Evolutionary conservation across 2,797 vertebrate species (phyloP), one percentile per base, ranked within the genome.

Genomic region (Pachyuromys duprasi): DNA sequence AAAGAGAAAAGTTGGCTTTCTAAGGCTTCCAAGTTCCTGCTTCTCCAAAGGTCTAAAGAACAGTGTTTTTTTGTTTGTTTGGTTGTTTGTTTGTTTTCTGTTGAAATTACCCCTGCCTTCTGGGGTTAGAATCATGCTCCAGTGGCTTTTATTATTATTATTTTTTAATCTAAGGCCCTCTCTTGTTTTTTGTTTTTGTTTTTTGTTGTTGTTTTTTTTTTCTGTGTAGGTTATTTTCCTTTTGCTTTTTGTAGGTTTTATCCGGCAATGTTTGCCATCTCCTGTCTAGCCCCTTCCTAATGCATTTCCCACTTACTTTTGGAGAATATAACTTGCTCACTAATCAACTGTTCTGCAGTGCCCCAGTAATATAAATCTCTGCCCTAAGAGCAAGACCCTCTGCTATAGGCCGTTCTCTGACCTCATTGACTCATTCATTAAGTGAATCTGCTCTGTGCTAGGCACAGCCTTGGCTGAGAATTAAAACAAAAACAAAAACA

Each of bases 1-100:
- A 86, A 90, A 92, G 18, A 65, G 33, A 11, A 87, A 81, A 80
- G 81, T 83, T 70, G 69, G 36, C 70, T 93, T 84, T 97, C n/a
- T 84, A 8, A 70, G 92, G 53, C 49, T 88, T 3, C 49, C 75
- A 80, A 74, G 83, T 55, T 78, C 42, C 49, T 24, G 0, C 93
- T 80, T 95, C 55, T 57, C 55, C 55, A 57, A 18, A 89, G 90
- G 80, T 33, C 49, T 96, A 8, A 92, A 76, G 39, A 62, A 83
- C 5, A 63, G 55, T 62, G 17, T 63, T 2, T 22, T 49, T 49
- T 49, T 5, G 6, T 49, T 49, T 49, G 4, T 49, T 49, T 49
- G 6, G 6, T 49, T 5, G 6, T 49, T 49, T 49, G 4, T 49
- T 49, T 49, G 6, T 49, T 49, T 9, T 80, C n/a, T 92, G 90